A percentile compares a stretch with the other conserved stretches of the same genome.
These are phyloP conservation scores for Melinaea menophilus DNA, from an alignment of 2,888 invertebrate genomes.

Conservation along the genomic window DNA sequence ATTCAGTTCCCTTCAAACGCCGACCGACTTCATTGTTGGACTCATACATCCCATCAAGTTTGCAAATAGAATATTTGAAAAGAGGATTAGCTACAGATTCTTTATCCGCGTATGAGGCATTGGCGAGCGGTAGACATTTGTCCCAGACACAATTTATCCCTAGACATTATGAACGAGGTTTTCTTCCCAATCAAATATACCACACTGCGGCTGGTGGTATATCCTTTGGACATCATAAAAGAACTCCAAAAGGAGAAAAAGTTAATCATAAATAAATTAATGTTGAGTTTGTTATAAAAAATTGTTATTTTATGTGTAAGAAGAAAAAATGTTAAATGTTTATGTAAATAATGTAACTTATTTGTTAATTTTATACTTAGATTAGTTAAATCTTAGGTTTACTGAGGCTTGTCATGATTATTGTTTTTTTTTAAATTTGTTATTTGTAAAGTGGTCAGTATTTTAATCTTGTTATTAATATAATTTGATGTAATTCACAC, in stretches of 20 bases:
- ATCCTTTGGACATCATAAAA: constrained; percentile 67
- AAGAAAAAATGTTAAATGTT: constrained; percentile 13
- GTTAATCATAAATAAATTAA: constrained; percentile 37
- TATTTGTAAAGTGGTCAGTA: constrained; percentile 47
- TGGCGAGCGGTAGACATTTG: constrained; percentile 56
- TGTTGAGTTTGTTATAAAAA: neutral
- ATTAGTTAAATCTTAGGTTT: constrained; percentile 11
- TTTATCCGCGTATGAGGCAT: constrained; percentile 60
- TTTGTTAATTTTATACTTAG: constrained; percentile 17
- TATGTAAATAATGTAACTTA: constrained; percentile 19
- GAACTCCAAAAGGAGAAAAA: constrained; percentile 52
- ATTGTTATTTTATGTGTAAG: constrained; percentile 2
- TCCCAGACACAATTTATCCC: constrained; percentile 43
- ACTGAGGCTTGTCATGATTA: constrained; percentile 13
- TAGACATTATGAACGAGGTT: constrained; percentile 65
- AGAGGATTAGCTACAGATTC: constrained; percentile 67
- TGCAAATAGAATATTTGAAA: constrained; percentile 71
- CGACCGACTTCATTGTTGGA: constrained; percentile 76
- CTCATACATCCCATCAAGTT: constrained; percentile 79
- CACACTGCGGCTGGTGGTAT: constrained; percentile 66
- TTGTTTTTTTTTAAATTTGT: constrained; percentile 15
- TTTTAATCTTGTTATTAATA: constrained; percentile 45
- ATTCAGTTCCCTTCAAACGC: constrained; percentile 48
- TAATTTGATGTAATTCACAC: constrained; percentile 23
- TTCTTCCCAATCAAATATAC: constrained; percentile 73